Evolutionary conservation across 2,113 vertebrate genomes (phyloP).

Genomic region (Anguilla japonica): DNA sequence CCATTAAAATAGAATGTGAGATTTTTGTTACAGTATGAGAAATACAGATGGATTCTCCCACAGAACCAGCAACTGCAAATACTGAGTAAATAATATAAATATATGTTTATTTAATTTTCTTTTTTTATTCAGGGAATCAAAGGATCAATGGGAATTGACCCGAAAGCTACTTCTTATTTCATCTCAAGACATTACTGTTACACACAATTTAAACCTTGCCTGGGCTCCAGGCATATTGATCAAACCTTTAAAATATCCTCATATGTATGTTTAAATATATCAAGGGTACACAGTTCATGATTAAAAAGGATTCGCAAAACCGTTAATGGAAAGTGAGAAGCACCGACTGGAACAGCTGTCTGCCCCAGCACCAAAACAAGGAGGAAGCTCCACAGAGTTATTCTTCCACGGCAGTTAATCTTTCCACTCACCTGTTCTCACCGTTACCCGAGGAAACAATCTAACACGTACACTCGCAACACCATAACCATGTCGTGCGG

Average conservation of each 20-base stretch:
- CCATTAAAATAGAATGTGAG: background rate
- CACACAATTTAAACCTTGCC: background rate
- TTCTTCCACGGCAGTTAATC: background rate
- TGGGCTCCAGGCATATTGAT: background rate
- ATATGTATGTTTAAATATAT: background rate
- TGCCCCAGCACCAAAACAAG: constrained; percentile 1
- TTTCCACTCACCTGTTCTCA: background rate
- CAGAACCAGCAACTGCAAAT: background rate
- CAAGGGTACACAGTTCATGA: background rate
- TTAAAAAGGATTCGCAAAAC: background rate
- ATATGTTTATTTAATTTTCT: too few relatives aligned
- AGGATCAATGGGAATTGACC: background rate
- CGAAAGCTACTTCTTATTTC: background rate
- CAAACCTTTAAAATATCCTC: background rate
- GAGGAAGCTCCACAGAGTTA: background rate
- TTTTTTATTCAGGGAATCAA: background rate
- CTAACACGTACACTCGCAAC: background rate
- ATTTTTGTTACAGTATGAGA: background rate
- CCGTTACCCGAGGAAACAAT: background rate
- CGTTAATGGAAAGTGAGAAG: background rate
- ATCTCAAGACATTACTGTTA: background rate
- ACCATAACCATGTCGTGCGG: background rate
- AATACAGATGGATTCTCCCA: background rate
- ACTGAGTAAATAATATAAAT: too few relatives aligned
- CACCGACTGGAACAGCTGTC: background rate